These are phyloP conservation scores for Cottoperca gobio DNA, from an alignment of 2,797 vertebrate species.

Conservation along the genomic window DNA sequence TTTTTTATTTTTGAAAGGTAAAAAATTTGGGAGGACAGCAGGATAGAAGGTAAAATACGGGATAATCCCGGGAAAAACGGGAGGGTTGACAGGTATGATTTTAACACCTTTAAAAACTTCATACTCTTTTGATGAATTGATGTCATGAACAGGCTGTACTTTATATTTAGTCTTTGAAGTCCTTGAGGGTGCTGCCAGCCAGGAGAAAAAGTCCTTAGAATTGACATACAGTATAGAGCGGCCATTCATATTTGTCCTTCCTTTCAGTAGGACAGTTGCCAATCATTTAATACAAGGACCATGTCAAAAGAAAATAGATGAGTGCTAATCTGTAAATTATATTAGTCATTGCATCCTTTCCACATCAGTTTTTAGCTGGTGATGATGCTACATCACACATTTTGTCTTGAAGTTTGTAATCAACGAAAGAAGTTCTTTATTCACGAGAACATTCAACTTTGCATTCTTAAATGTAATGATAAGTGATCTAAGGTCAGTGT, in stretches of 20 bases:
- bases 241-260: background rate
- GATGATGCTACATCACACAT: background rate
- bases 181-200: too few relatives aligned
- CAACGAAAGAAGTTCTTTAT: background rate
- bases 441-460: background rate
- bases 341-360: background rate
- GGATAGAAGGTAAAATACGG: too few relatives aligned
- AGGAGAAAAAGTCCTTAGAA: background rate
- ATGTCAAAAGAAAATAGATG: background rate
- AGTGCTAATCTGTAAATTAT: background rate
- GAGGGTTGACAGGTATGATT: too few relatives aligned
- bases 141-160: background rate
- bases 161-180: background rate
- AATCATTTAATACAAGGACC: background rate
- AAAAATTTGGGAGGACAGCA: too few relatives aligned
- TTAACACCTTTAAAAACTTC: background rate
- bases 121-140: background rate
- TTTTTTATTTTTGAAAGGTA: too few relatives aligned
- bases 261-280: background rate
- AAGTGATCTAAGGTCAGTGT: background rate
- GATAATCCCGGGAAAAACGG: too few relatives aligned
- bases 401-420: background rate
- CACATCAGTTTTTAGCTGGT: background rate
- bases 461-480: background rate
- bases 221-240: too few relatives aligned